Base-by-base conservation (phyloP, 2,797 vertebrate genomes). In the Gila robusta region DNA sequence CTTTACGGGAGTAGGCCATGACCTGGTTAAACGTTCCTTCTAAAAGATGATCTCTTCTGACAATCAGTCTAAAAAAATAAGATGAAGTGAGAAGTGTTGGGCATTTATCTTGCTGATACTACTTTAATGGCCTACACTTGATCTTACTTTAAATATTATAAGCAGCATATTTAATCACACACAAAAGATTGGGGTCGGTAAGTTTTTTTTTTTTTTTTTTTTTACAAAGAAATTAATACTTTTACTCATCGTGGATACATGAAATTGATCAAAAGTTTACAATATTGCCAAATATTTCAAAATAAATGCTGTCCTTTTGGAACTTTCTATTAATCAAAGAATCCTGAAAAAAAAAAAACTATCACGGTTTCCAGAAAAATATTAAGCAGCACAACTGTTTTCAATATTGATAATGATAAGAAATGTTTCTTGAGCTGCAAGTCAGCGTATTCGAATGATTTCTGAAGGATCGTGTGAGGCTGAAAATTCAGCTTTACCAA, bases 1-100 rank as follows among this genome's bases (percentile, higher is more conserved):
- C 97, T 91, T 97, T 97, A 87, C 97, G 95, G 49, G 97, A 97
- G 87, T 97, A 97, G 2, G 96, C 95, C 96, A 97, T 97, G 86
- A 97, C 96, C 92, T 97, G 97, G 93, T 97, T 97, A 91, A 97
- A 97, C 54, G 97, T 97, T 87, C 97, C 97, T 89, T 97, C 97
- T 88, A 97, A 89, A 86, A 97, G 91, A 91, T 97, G 97, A 87
- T 97, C 97, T 76, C 97, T 94, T 28, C 97, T 94, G 90, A 97
- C 96, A 85, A 97, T 96, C 89, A 97, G 92, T 92, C 97, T 97
- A 90, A 69, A 91, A 72, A 85, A 56, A 62, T 14, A 49, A 35
- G 9, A 28, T 11, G 3, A 79, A 28, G 23, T 35, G 5, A 69
- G 74, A 39, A 77, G 6, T 12, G 17, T 32, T 6, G 12, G 76